Evolutionary conservation across 2,113 vertebrate species (phyloP), one percentile per base, ranked within the genome.

Genomic region (Pyrgilauda ruficollis): DNA sequence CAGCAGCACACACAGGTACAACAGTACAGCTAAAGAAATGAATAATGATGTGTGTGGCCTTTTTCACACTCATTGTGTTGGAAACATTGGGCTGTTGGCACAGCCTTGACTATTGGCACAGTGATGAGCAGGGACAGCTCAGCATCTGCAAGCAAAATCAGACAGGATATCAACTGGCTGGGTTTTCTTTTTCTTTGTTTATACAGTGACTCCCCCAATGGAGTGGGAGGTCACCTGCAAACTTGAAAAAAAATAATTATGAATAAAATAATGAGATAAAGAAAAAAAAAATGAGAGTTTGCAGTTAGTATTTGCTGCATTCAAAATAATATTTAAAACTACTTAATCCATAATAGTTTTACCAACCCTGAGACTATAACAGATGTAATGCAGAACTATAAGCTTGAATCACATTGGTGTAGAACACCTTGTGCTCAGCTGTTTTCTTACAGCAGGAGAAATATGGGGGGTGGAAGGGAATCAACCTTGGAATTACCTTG

Each of bases 111-210:
- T 61, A 37, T 10, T 76, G 63, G 44, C 4, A 1, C 23, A 35
- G 49, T 28, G 74, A 89, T 30, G 49, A 87, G 35, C 62, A 85
- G 63, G 66, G 72, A 80, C 85, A 90, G 70, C 66, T 93, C 92
- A 87, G 74, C 41, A 89, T 64, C 89, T 87, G 77, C 63, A 84
- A 66, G 67, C 62, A 95, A 66, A 73, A 64, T 78, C 74, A 95
- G 41, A 61, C 66, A 73, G 74, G 58, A 20, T 75, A 64, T 56
- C 49, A 87, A 28, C 56, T 63, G 37, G 33, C 50, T 53, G 49
- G n/a, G 16, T 0, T 37, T 26, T 79, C 14, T 24, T 49, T 44
- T 56, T 8, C 21, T 37, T 89, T 90, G 58, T 87, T 95, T 76
- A 49, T 41, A 64, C 18, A 75, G 49, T 8, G 8, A 74, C 13